Conservation (phyloP, 2,113 vertebrate genomes). For the Chloropsis cyanopogon region DNA sequence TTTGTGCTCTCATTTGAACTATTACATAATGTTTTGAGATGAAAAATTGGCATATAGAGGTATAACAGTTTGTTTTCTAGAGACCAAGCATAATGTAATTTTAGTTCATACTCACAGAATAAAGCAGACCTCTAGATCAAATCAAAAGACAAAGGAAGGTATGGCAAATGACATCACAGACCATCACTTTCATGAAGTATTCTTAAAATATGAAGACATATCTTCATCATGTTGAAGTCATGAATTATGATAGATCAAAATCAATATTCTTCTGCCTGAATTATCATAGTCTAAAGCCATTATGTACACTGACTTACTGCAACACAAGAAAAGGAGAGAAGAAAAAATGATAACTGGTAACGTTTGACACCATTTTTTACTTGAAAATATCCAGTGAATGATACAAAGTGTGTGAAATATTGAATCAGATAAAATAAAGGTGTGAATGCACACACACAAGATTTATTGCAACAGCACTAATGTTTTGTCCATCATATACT, state of each 20-base stretch:
- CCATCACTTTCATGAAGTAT: neutral
- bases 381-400: neutral
- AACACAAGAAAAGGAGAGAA: neutral
- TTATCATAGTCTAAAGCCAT: neutral
- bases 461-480: neutral
- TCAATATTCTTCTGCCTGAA: neutral
- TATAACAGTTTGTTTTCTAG: neutral
- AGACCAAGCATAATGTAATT: neutral
- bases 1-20: slow-evolving; percentile 33
- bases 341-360: neutral
- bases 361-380: neutral
- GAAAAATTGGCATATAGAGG: neutral
- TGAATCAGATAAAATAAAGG: neutral
- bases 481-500: neutral
- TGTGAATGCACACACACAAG: too few relatives aligned
- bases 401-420: neutral
- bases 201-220: neutral
- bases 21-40: slow-evolving; percentile 26
- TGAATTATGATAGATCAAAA: neutral
- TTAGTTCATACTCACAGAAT: neutral
- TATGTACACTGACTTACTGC: neutral
- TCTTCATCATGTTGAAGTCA: neutral
- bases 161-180: neutral
- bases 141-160: neutral
- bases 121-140: neutral